Conservation (phyloP, 2,113 vertebrate genomes). For the Amia ocellicauda region DNA sequence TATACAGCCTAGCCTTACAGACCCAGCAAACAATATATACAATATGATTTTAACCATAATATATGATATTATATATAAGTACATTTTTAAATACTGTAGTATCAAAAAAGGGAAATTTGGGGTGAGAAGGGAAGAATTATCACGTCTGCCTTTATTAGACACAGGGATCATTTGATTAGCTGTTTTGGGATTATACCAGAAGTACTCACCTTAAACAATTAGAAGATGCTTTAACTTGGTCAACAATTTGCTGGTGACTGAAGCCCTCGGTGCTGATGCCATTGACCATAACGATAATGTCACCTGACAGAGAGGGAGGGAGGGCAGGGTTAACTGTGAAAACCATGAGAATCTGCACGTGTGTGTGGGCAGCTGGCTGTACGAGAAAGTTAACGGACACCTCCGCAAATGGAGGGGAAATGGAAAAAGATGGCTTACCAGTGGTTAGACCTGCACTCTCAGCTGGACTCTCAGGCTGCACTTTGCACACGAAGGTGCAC, state of each 20-base stretch:
- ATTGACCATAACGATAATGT: constrained; percentile 82
- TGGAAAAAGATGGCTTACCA: constrained; percentile 59
- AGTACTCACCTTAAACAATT: constrained; percentile 83
- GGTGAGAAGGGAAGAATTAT: too few relatives aligned
- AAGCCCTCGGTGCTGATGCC: constrained; percentile 72
- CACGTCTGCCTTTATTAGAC: too few relatives aligned
- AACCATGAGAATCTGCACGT: neutral
- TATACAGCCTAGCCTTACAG: too few relatives aligned
- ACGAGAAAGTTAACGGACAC: neutral
- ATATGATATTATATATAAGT: too few relatives aligned
- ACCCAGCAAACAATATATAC: too few relatives aligned
- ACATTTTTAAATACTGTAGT: too few relatives aligned
- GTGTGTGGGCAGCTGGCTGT: neutral
- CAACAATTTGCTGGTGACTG: constrained; percentile 74
- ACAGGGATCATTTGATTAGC: neutral
- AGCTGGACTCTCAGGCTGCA: constrained; percentile 80
- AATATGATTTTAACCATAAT: too few relatives aligned
- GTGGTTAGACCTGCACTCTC: constrained; percentile 77
- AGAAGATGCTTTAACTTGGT: constrained; percentile 77
- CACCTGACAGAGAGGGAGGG: constrained; percentile 60
- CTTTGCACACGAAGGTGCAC: constrained; percentile 75
- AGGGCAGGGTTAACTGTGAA: neutral
- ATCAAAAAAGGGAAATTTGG: too few relatives aligned
- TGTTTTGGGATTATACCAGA: neutral
- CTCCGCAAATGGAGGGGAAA: neutral